Base-by-base conservation (phyloP, 2,113 vertebrate species). In the Alethe castanea region DNA sequence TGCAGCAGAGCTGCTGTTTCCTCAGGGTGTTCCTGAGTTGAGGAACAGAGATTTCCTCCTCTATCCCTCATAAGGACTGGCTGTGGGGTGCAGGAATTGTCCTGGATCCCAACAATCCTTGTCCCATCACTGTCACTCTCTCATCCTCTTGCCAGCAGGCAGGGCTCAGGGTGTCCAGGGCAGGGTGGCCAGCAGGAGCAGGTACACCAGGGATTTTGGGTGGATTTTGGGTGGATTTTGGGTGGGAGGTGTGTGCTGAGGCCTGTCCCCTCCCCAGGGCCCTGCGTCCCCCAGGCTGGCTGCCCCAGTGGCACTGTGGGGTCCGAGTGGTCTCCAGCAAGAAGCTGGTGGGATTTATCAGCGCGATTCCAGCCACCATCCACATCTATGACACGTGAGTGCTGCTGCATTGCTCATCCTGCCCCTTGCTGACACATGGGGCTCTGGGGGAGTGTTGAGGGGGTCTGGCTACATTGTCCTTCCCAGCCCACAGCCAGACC, bases 301-400 rank as follows among this genome's bases (percentile, higher is more conserved):
- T 99, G 94, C 99, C 98, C 28, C 99, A 99, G 97, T 99, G 99
- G 99, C 99, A 99, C 91, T 99, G 99, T 29, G 99, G 99, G 8
- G 99, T 99, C 91, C 97, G 99, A 54, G 99, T 99, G 50, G 98
- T 99, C 95, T 99, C 99, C 65, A 99, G 99, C 97, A 99, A 99
- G 96, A 99, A 99, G 91, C 98, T 99, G 80, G 99, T 99, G 40
- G 99, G 99, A 35, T 99, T 99, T 93, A 99, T 99, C 98, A 99
- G 99, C 15, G 99, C 99, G 15, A 99, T 99, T 93, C 99, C 99
- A 54, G 99, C 99, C 92, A 98, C 94, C 36, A 99, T 99, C 93
- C 98, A 97, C 88, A 99, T 99, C 97, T 99, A 99, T 11, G 99
- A 99, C 92, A 97, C 97, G 99, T 99, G 97, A 98, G 99, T 96